These are phyloP conservation scores for Aphelinus atriplicis DNA, from an alignment of 1,140 invertebrate genomes.

Conservation along the genomic window DNA sequence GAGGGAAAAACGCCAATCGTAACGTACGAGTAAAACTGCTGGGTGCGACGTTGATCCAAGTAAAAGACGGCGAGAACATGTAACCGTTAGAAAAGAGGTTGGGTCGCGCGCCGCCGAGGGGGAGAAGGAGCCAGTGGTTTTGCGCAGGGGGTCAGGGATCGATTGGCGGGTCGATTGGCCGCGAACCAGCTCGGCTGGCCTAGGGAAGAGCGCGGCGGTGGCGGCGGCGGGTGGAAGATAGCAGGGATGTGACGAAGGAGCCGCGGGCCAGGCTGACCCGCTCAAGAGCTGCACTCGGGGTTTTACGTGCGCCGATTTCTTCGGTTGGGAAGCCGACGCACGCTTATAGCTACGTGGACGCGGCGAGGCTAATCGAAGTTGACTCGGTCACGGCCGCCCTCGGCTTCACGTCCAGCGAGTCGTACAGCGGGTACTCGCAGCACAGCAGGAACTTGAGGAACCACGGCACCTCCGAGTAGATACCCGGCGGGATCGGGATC, in stretches of 20 bases:
- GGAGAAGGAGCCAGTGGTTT: too few species aligned
- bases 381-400: conserved; percentile 77
- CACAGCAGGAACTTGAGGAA: conserved; percentile 84
- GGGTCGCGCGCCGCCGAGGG: too few species aligned
- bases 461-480: conserved; percentile 84
- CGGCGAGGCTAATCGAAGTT: conserved; percentile 77
- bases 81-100: too few species aligned
- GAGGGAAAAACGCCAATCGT: too few species aligned
- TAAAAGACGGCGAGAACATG: too few species aligned
- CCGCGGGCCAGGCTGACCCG: background rate
- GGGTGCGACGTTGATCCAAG: too few species aligned
- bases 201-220: background rate
- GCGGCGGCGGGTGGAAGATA: background rate
- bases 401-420: conserved; percentile 76
- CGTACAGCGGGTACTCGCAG: conserved; percentile 88
- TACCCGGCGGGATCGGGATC: conserved; percentile 84
- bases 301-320: conserved; percentile 34
- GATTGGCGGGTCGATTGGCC: too few species aligned
- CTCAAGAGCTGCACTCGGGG: conserved; percentile 19
- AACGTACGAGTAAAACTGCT: too few species aligned
- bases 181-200: too few species aligned
- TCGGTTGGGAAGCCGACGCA: conserved; percentile 60
- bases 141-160: too few species aligned
- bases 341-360: conserved; percentile 81
- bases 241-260: background rate